Evolutionary conservation across 1,140 invertebrate genomes (phyloP).

Genomic region (Pseudoatta argentina): DNA sequence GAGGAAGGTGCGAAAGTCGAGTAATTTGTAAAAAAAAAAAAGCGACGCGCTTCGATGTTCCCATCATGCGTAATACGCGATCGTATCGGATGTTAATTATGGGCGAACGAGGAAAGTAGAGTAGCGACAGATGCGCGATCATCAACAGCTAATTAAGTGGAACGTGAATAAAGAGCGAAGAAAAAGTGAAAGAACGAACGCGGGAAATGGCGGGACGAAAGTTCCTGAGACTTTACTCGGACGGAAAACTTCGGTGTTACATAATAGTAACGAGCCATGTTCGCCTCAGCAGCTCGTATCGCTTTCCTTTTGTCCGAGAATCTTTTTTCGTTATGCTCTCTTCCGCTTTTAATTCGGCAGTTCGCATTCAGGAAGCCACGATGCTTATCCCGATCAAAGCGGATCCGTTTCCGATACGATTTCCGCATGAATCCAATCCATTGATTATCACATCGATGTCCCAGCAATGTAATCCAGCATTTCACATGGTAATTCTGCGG

Average conservation of each 20-base stretch:
- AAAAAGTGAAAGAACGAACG: not conserved
- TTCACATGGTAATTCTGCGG: not conserved
- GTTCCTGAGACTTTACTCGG: not conserved
- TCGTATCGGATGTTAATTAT: constrained; percentile 40
- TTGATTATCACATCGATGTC: constrained; percentile 28
- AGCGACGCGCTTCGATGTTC: not conserved
- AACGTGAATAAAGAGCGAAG: not conserved
- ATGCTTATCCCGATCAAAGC: constrained; percentile 19
- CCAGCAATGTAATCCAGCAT: constrained; percentile 9
- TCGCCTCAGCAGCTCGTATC: not conserved
- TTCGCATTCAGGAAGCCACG: not conserved
- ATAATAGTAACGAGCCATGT: constrained; percentile 28
- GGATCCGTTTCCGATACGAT: constrained; percentile 1
- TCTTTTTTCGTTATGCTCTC: constrained; percentile 17
- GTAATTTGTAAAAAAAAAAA: not conserved
- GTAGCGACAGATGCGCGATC: not conserved
- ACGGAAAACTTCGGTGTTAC: constrained; percentile 34
- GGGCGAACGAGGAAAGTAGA: not conserved
- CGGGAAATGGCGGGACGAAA: not conserved
- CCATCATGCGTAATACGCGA: not conserved
- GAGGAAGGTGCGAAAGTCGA: constrained; percentile 8
- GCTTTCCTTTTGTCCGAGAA: not conserved
- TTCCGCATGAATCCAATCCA: not conserved
- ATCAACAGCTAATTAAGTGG: constrained; percentile 46
- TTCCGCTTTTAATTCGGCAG: not conserved